A percentile compares a stretch with the other conserved stretches of the same genome.
Evolutionary conservation across 2,113 vertebrate genomes (phyloP).

Genomic region (Podarcis raffonei): DNA sequence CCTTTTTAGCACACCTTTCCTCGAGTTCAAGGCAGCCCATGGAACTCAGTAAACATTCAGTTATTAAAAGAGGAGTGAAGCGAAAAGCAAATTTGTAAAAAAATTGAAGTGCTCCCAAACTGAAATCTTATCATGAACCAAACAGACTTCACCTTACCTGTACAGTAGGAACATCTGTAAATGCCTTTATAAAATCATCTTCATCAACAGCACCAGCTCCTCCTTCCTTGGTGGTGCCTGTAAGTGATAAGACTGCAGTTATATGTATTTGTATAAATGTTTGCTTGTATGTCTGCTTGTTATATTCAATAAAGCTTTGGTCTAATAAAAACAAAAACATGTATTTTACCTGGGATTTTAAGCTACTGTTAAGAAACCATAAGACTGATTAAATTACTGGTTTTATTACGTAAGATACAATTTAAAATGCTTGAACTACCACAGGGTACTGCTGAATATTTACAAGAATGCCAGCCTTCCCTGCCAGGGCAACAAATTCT

Average conservation of each 20-base stretch:
- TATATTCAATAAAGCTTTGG: too few relatives aligned
- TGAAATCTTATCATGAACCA: neutral
- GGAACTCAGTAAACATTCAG: neutral
- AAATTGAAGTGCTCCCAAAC: neutral
- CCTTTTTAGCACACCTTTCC: too few relatives aligned
- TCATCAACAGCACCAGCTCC: conserved; percentile 91
- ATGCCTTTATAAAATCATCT: conserved; percentile 93
- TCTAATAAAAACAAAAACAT: neutral
- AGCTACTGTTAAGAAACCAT: neutral
- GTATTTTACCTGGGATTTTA: neutral
- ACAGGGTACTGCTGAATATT: neutral
- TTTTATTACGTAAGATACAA: neutral
- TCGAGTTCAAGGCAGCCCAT: neutral
- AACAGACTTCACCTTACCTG: conserved; percentile 77
- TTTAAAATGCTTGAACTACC: neutral
- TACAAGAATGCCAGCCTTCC: neutral
- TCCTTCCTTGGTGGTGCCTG: conserved; percentile 89
- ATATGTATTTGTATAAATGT: too few relatives aligned
- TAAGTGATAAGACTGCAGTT: neutral
- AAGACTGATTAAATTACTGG: neutral
- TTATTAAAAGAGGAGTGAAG: neutral
- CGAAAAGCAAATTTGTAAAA: neutral
- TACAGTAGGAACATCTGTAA: conserved; percentile 93
- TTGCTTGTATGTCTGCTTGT: too few relatives aligned
- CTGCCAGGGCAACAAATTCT: neutral